Base-by-base conservation (phyloP, 1,140 invertebrate species). In the Dendroctonus valens region DNA sequence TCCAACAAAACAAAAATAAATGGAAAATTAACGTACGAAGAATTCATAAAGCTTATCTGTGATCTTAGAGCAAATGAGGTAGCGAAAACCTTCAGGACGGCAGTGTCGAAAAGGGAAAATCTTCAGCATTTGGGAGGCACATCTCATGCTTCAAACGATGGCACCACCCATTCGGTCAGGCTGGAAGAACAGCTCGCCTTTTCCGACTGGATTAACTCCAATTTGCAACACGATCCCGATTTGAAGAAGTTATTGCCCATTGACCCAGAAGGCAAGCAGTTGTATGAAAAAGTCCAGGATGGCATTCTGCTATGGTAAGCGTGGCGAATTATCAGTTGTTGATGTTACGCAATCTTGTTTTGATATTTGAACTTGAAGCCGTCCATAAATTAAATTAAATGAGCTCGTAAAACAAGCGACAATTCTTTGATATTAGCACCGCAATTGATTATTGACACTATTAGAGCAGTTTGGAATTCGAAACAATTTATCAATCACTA, bases 161-260 rank as follows among this genome's bases (percentile, higher is more conserved):
- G 90, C 44, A 97, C 93, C 42, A 97, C 94, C 50, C 95, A 96
- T 79, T 96, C 92, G 5, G 94, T 96, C 5, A 85, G 93, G 5
- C 82, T 94, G n/a, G 93, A 97, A 78, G 97, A 99, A 81, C 94
- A 97, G 77, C 83, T 96, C 69, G 96, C 97, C n/a, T 99, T 99
- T 82, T 94, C 95, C 59, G 93, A 98, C 74, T 99, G 97, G 97
- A 97, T 99, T 61, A 99, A 99, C 79, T 90, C 90, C 44, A 97
- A 98, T 83, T 81, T 99, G 54, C 85, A 85, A 0, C 84, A 88
- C 65, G 97, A 99, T 81, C 85, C 87, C 7, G 96, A 99, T 80
- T 83, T 98, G 40, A 89, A 90, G 74, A 89, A 93, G 73, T 82
- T 98, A 46, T 78, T 99, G 72, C 97, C 96, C 0, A 94, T 99